A percentile compares a stretch with the other conserved stretches of the same genome.
phyloP scores from a whole-genome alignment of 2,888 invertebrate genomes.

The Meghimatium bilineatum region DNA sequence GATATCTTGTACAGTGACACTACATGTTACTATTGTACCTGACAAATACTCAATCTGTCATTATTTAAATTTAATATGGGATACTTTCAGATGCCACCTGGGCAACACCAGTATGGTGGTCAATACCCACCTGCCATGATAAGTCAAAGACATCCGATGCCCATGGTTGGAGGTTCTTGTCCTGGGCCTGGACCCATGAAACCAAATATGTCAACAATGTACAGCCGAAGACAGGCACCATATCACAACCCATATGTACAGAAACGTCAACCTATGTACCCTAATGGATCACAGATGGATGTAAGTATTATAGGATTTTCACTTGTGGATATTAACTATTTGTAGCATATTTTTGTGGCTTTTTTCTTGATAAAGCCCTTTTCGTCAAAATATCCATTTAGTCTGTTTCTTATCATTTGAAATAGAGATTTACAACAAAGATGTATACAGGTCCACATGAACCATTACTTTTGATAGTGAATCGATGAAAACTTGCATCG shows the following conservation, averaged over 20 bases:
- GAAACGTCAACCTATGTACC: conserved; percentile 80
- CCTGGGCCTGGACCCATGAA: conserved; percentile 65
- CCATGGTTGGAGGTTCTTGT: conserved; percentile 67
- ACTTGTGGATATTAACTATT: too few species aligned
- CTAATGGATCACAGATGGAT: conserved; percentile 65
- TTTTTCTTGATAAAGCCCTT: too few species aligned
- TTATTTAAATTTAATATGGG: not conserved
- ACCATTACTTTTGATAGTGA: too few species aligned
- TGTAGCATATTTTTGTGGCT: too few species aligned
- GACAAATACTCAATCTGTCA: not conserved
- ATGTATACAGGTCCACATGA: too few species aligned
- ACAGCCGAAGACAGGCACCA: conserved; percentile 82
- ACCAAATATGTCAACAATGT: conserved; percentile 53
- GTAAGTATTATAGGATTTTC: conserved; percentile 29
- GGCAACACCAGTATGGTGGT: conserved; percentile 68
- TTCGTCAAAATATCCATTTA: too few species aligned
- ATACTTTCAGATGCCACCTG: conserved; percentile 66
- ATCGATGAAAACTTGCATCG: too few species aligned
- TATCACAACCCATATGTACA: conserved; percentile 91
- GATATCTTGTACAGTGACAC: too few species aligned
- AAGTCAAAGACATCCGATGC: conserved; percentile 80
- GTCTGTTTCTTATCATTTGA: too few species aligned
- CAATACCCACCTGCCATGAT: conserved; percentile 76
- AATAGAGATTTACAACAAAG: too few species aligned
- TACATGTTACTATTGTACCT: too few species aligned